Evolutionary conservation across 2,113 vertebrate genomes (phyloP).

Genomic region (Pavo muticus): DNA sequence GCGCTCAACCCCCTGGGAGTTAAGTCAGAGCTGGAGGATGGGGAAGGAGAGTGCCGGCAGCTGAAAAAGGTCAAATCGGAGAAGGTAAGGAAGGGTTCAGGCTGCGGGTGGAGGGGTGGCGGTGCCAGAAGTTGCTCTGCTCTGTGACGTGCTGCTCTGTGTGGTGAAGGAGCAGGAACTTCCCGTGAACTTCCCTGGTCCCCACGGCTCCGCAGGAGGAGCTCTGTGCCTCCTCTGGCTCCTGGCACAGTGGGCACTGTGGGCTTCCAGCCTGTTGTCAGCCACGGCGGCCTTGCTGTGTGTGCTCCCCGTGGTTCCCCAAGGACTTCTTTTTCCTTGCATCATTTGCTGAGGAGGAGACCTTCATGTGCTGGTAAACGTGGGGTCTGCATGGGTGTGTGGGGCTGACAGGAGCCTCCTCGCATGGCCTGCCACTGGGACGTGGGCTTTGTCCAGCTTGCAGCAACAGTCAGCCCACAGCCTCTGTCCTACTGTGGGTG

Average conservation of each 20-base stretch:
- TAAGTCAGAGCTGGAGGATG: slow-evolving; percentile 94
- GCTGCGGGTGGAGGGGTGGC: neutral
- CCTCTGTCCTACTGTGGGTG: neutral
- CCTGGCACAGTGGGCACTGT: neutral
- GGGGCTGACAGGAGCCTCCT: neutral
- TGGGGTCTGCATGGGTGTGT: neutral
- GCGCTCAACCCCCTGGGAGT: slow-evolving; percentile 90
- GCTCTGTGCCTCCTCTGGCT: neutral
- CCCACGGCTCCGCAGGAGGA: neutral
- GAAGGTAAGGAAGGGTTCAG: slow-evolving; percentile 86
- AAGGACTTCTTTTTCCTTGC: slow-evolving; percentile 61
- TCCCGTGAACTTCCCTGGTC: neutral
- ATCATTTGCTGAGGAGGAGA: slow-evolving; percentile 49
- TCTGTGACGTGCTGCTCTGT: accelerated
- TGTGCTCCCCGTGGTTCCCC: neutral
- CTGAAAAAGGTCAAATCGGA: slow-evolving; percentile 97
- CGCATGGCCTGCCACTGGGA: neutral
- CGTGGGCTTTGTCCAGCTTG: neutral
- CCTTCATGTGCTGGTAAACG: neutral
- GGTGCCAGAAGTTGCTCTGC: accelerated
- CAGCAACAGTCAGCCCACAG: accelerated
- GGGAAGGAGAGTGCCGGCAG: slow-evolving; percentile 91
- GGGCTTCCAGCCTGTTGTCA: neutral
- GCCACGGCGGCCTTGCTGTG: neutral
- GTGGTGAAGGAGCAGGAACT: accelerated